Conservation (phyloP, 2,113 vertebrate genomes). For the Uropsilus gracilis region DNA sequence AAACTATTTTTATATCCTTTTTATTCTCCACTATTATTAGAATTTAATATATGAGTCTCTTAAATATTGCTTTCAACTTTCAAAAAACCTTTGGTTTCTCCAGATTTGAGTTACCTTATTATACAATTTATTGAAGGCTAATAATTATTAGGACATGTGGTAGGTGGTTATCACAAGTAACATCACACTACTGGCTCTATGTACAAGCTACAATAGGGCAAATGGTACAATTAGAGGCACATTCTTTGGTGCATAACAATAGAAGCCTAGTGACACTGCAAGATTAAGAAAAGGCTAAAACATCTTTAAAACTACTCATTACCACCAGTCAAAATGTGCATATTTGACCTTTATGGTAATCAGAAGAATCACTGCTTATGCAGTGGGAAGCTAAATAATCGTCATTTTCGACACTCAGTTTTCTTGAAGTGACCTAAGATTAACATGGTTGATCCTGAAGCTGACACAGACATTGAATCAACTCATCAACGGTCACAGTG, state of each 20-base stretch:
- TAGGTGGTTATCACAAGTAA: constrained; percentile 86
- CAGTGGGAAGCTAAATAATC: constrained; percentile 84
- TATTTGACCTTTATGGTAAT: constrained; percentile 91
- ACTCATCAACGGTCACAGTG: constrained; percentile 82
- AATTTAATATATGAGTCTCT: constrained; percentile 71
- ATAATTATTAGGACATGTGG: constrained; percentile 88
- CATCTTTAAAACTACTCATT: constrained; percentile 90
- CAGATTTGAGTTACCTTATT: constrained; percentile 83
- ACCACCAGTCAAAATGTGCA: constrained; percentile 88
- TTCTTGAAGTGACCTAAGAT: constrained; percentile 85
- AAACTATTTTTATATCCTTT: constrained; percentile 69
- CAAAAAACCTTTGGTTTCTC: constrained; percentile 82
- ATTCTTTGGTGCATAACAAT: constrained; percentile 89
- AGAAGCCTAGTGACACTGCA: constrained; percentile 88
- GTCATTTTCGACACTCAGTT: constrained; percentile 84
- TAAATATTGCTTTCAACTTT: constrained; percentile 83
- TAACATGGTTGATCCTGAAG: constrained; percentile 84
- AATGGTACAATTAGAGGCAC: constrained; percentile 89
- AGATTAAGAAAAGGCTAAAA: constrained; percentile 90
- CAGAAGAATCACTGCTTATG: constrained; percentile 83
- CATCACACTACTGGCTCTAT: constrained; percentile 83
- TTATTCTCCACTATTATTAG: constrained; percentile 67
- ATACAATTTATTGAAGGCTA: constrained; percentile 85
- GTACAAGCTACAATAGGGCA: constrained; percentile 88
- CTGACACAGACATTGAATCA: constrained; percentile 81